Evolutionary conservation across 2,888 invertebrate species (phyloP), one percentile per base, ranked within the genome.

Genomic region (Omphaloscelis lunosa): DNA sequence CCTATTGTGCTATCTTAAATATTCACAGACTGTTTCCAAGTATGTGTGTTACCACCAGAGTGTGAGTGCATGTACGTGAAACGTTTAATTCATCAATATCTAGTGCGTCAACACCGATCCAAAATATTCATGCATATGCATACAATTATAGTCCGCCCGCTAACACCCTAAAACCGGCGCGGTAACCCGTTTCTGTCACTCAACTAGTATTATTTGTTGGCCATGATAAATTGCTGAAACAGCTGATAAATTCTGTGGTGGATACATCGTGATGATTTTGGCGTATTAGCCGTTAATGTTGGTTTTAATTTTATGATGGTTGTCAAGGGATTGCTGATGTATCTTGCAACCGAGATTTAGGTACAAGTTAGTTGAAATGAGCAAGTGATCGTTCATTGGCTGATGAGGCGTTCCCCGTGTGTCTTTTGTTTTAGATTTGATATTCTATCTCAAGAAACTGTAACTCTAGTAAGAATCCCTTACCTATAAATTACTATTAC

Each of bases 101-200:
- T 72, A 69, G 82, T 81, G 68, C 78, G 71, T 84, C 80, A 74
- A 86, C 87, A 79, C 45, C 65, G 53, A 48, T 67, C 61, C 59
- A 78, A 86, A 34, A 86, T 74, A 83, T 58, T 65, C 84, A 79
- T 86, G 80, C 84, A 83, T 86, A 86, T 83, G 83, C 83, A 83
- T 83, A 86, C 48, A 70, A 83, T 83, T 83, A 86, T 62, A 61
- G 80, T 63, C 48, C 65, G 8, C 34, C 56, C 71, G 71, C 65
- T 84, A 84, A 86, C 69, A 79, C 85, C 80, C 85, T 83, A 75
- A 84, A 85, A 84, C 83, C 79, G 72, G 81, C 77, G 82, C 67
- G 66, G 69, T 79, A 69, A 72, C 75, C 75, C 67, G 63, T 76
- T 84, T 83, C 86, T 85, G 87, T 84, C 86, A 82, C 79, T 83